These are phyloP conservation scores for Pedetes capensis DNA, from an alignment of 2,113 vertebrate species.

Conservation along the genomic window DNA sequence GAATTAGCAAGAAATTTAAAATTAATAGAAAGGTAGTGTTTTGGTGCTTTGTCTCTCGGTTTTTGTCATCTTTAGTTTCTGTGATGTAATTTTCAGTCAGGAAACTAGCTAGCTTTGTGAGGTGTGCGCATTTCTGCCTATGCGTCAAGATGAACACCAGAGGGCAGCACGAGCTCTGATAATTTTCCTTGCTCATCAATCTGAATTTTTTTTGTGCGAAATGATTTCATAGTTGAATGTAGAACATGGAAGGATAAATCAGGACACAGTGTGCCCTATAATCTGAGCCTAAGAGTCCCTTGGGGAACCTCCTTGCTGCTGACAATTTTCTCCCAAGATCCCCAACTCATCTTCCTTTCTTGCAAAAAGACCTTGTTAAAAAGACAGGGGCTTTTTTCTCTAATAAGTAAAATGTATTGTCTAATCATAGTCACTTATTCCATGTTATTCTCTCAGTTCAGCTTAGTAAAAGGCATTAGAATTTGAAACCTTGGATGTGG, in stretches of 20 bases:
- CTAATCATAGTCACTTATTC: not conserved
- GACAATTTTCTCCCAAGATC: not conserved
- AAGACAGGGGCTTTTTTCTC: not conserved
- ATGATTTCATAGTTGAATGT: conserved; percentile 43
- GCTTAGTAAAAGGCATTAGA: not conserved
- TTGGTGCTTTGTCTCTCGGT: no score
- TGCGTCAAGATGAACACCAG: conserved; percentile 69
- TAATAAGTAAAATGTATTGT: not conserved
- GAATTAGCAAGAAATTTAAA: not conserved
- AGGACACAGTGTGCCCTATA: conserved; percentile 1
- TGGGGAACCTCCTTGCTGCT: not conserved
- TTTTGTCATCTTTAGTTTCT: not conserved
- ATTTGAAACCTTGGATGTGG: not conserved
- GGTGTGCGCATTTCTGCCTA: fast-evolving
- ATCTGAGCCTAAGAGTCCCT: conserved; percentile 33
- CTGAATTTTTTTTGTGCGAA: not conserved
- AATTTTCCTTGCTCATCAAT: not conserved
- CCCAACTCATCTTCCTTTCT: not conserved
- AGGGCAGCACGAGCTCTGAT: conserved; percentile 74
- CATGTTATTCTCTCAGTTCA: not conserved
- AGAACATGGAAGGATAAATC: conserved; percentile 61
- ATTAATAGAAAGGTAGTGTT: not conserved
- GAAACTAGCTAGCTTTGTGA: fast-evolving
- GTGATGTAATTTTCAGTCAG: not conserved
- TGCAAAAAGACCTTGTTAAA: not conserved